These are phyloP conservation scores for Boloria selene DNA, from an alignment of 2,888 invertebrate species.

Conservation along the genomic window DNA sequence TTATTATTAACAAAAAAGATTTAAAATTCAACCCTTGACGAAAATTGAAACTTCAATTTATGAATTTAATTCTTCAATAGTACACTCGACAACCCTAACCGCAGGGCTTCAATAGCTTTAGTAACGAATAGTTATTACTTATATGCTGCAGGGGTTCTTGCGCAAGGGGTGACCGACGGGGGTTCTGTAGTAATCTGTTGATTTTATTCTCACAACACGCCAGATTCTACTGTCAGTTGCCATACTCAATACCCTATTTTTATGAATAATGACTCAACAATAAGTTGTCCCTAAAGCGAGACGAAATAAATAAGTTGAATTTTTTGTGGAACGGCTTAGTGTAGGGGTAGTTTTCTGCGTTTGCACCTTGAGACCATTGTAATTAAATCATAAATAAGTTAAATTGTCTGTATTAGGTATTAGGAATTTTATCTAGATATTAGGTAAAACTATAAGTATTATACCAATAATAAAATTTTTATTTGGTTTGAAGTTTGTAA, in stretches of 20 bases:
- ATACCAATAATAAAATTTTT: constrained; percentile 37
- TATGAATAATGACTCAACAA: constrained; percentile 70
- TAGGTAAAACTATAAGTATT: neutral
- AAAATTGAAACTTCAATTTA: constrained; percentile 38
- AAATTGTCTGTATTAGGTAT: too few species aligned
- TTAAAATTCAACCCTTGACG: constrained; percentile 39
- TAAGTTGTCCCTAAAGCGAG: constrained; percentile 69
- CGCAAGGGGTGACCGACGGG: constrained; percentile 56
- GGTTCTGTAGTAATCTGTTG: constrained; percentile 78
- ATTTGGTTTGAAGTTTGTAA: constrained; percentile 42
- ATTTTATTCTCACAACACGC: constrained; percentile 72
- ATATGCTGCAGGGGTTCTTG: constrained; percentile 63
- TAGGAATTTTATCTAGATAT: too few species aligned
- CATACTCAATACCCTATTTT: constrained; percentile 63
- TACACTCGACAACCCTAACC: constrained; percentile 69
- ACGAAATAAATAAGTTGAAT: constrained; percentile 53
- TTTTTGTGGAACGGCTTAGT: neutral
- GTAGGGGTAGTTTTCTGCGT: too few species aligned
- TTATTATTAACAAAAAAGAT: constrained; percentile 11
- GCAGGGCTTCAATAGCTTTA: constrained; percentile 70
- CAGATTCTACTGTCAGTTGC: constrained; percentile 53
- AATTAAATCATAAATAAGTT: neutral
- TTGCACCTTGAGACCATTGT: neutral
- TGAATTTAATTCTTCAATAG: constrained; percentile 42
- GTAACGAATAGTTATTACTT: constrained; percentile 72